Conservation (phyloP, 2,113 vertebrate genomes). For the Platycercus adscitus region DNA sequence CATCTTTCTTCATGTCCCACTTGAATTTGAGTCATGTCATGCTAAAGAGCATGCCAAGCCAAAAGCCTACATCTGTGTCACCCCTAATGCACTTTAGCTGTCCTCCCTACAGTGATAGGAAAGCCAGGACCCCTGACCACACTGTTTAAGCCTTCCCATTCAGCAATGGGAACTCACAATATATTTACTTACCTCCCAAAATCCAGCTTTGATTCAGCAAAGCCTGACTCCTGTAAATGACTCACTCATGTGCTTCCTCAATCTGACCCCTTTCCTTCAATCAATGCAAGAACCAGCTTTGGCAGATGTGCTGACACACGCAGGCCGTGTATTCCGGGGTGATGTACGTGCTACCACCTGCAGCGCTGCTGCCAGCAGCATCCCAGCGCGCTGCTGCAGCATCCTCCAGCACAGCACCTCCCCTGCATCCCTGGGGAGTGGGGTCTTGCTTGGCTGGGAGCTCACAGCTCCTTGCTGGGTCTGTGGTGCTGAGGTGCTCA, state of each 20-base stretch:
- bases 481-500: background rate
- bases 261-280: background rate
- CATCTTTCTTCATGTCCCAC: background rate
- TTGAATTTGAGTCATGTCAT: background rate
- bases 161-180: background rate
- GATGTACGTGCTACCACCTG: accelerated
- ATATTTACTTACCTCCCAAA: background rate
- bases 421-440: background rate
- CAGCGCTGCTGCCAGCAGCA: background rate
- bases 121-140: background rate
- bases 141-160: background rate
- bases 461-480: background rate
- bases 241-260: background rate
- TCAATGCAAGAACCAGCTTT: background rate
- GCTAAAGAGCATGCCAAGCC: background rate
- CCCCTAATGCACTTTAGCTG: background rate
- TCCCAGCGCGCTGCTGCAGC: background rate
- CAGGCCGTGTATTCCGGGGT: background rate
- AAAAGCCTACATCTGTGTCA: background rate
- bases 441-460: background rate
- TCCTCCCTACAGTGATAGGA: background rate
- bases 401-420: background rate
- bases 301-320: background rate
- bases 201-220: background rate
- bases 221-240: background rate